These are phyloP conservation scores for Brienomyrus longianalis DNA, from an alignment of 2,113 vertebrate genomes.

Conservation along the genomic window DNA sequence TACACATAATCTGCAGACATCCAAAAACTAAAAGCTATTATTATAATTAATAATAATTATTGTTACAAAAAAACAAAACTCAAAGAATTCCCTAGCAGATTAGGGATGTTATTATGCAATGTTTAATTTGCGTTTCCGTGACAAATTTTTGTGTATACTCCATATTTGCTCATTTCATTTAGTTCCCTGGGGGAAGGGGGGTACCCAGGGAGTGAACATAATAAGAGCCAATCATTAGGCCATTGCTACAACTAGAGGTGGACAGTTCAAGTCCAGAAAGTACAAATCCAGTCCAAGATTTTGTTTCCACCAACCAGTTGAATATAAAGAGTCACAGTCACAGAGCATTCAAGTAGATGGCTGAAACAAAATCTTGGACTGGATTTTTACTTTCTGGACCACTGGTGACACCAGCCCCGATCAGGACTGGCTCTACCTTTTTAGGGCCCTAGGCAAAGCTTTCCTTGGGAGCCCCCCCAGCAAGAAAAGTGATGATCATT, in stretches of 20 bases:
- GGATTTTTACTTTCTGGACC: too few relatives aligned
- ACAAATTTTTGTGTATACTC: neutral
- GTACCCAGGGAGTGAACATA: neutral
- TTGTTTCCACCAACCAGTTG: too few relatives aligned
- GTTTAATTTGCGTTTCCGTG: neutral
- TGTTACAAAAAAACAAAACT: neutral
- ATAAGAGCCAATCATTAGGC: neutral
- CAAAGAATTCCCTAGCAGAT: neutral
- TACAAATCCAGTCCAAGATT: too few relatives aligned
- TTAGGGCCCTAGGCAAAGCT: neutral
- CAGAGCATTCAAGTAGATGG: neutral
- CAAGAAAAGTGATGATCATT: neutral
- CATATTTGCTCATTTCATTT: neutral
- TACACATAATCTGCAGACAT: neutral
- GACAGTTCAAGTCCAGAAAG: too few relatives aligned
- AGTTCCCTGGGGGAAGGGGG: neutral
- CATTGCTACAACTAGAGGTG: neutral
- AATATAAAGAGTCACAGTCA: neutral
- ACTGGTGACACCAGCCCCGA: too few relatives aligned
- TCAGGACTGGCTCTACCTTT: neutral
- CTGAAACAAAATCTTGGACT: too few relatives aligned
- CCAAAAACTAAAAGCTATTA: neutral
- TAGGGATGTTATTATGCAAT: neutral
- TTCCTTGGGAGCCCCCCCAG: neutral
- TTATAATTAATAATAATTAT: neutral